Evolutionary conservation across 2,888 invertebrate species (phyloP).

Genomic region (Plutella xylostella): DNA sequence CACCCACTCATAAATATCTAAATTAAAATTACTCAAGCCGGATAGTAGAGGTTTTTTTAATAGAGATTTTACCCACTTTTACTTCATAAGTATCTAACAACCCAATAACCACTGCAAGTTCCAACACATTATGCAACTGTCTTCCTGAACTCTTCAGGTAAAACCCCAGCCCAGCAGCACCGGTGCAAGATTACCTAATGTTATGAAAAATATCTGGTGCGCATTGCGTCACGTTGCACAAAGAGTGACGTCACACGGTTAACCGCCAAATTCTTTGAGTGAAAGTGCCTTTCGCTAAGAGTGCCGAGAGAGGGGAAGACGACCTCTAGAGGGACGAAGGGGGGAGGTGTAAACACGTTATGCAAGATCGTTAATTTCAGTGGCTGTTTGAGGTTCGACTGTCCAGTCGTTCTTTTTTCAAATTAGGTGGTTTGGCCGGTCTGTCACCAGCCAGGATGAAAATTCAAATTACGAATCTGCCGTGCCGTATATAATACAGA

Average conservation of each 20-base stretch:
- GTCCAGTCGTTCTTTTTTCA: neutral
- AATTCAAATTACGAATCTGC: too few relatives aligned
- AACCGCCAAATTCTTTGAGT: slow-evolving; percentile 54
- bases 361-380: slow-evolving; percentile 1
- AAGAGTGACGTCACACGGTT: slow-evolving; percentile 46
- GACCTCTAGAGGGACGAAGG: slow-evolving; percentile 25
- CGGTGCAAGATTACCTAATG: neutral
- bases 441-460: neutral
- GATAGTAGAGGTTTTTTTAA: neutral
- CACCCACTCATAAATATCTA: too few relatives aligned
- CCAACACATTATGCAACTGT: too few relatives aligned
- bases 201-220: neutral
- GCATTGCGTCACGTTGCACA: slow-evolving; percentile 60
- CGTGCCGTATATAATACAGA: too few relatives aligned
- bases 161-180: neutral
- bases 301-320: slow-evolving; percentile 32
- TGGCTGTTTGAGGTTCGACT: neutral
- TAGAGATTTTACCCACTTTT: too few relatives aligned
- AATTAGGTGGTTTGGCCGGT: neutral
- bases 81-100: too few relatives aligned
- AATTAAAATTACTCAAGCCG: too few relatives aligned
- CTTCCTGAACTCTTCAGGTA: neutral
- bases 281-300: slow-evolving; percentile 48
- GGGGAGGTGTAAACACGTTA: slow-evolving; percentile 6
- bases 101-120: too few relatives aligned